A percentile compares a stretch with the other conserved stretches of the same genome.
Conservation (phyloP, 2,888 invertebrate species). For the Nemurella pictetii region DNA sequence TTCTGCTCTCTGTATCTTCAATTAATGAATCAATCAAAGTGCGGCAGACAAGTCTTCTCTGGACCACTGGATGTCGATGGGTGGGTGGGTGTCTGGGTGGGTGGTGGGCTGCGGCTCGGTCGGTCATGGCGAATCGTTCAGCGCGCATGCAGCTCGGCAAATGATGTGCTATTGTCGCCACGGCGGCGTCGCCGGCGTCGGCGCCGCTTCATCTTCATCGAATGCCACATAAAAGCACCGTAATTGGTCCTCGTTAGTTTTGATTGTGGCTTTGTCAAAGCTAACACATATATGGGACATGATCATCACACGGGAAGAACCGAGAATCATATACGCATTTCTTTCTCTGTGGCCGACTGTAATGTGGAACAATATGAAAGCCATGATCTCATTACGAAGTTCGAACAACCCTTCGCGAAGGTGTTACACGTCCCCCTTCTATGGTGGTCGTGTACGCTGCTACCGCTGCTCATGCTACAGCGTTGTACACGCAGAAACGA, state of each 20-base stretch:
- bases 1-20: not conserved
- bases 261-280: not conserved
- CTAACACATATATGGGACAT: not conserved
- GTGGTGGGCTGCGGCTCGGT: not conserved
- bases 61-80: no score
- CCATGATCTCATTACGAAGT: not conserved
- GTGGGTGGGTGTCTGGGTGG: not conserved
- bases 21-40: not conserved
- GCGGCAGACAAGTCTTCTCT: not conserved
- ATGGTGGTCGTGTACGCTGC: not conserved
- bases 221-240: not conserved
- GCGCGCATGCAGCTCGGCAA: not conserved
- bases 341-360: not conserved
- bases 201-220: not conserved
- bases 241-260: not conserved
- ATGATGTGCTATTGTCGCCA: not conserved
- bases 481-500: no score
- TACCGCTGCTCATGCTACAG: no score
- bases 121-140: not conserved
- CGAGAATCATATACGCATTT: not conserved
- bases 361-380: not conserved
- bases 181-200: no score
- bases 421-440: not conserved
- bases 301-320: not conserved
- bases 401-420: not conserved